A percentile compares a stretch with the other conserved stretches of the same genome.
Conservation (phyloP, 92 coral and sea anemone species). For the Epizoanthus ramosus region DNA sequence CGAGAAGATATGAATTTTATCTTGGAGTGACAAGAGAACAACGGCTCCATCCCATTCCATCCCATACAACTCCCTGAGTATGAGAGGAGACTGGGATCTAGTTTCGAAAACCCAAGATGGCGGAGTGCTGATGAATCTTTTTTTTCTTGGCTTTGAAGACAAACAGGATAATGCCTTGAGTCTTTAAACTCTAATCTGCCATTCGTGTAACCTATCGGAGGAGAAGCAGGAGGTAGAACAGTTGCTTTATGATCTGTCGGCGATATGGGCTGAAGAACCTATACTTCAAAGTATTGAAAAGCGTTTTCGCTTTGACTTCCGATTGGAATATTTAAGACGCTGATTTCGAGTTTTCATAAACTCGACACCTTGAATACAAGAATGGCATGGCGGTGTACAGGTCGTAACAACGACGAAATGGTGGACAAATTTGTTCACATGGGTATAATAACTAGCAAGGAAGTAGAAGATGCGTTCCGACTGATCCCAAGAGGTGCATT, state of each 20-base stretch:
- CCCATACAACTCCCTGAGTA: too few species aligned
- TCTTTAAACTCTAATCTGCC: background rate
- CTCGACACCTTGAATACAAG: background rate
- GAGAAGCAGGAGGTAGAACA: background rate
- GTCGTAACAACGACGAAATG: slow-evolving; percentile 95
- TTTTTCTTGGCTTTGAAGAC: slow-evolving; percentile 5
- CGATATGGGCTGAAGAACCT: background rate
- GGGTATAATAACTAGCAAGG: slow-evolving; percentile 81
- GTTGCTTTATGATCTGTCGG: background rate
- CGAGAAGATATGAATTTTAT: too few species aligned
- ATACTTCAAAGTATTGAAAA: background rate
- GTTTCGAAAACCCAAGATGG: slow-evolving; percentile 21
- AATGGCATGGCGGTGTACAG: slow-evolving; percentile 93
- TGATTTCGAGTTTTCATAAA: slow-evolving; percentile 10
- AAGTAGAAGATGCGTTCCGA: slow-evolving; percentile 92
- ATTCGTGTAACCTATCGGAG: background rate
- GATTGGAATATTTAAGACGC: slow-evolving; percentile 2
- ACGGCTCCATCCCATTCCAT: too few species aligned
- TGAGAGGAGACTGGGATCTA: slow-evolving; percentile 23
- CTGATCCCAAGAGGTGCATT: slow-evolving; percentile 94
- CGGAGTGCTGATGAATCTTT: background rate
- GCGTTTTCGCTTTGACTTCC: slow-evolving; percentile 21
- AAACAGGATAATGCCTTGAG: slow-evolving; percentile 7
- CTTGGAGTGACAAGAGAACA: too few species aligned
- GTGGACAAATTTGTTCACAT: slow-evolving; percentile 88